phyloP scores from a whole-genome alignment of 2,888 invertebrate species.

The Dynastes grantii region DNA sequence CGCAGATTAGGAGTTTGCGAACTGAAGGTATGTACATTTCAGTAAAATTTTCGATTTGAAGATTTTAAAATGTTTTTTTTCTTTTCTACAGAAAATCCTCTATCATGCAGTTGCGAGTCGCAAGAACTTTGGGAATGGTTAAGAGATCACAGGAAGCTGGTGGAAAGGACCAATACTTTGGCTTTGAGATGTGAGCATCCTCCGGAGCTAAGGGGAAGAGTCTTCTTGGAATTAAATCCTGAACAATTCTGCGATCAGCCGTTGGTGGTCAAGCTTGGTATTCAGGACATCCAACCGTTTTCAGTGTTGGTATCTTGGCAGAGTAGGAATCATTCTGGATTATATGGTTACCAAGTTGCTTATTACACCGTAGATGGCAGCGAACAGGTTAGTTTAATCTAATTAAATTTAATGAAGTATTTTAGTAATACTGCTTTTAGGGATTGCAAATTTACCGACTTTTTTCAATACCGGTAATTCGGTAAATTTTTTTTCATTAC shows the following conservation, averaged over 20 bases:
- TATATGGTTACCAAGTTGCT: slow-evolving; percentile 89
- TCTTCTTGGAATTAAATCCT: slow-evolving; percentile 85
- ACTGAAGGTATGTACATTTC: slow-evolving; percentile 80
- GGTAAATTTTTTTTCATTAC: too few species aligned
- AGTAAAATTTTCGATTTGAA: too few species aligned
- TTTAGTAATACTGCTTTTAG: too few species aligned
- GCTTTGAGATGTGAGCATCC: slow-evolving; percentile 88
- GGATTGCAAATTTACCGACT: too few species aligned
- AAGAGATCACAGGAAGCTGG: slow-evolving; percentile 87
- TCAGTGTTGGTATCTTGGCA: slow-evolving; percentile 93
- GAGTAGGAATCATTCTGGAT: slow-evolving; percentile 87
- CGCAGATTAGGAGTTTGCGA: slow-evolving; percentile 83
- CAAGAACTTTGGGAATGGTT: slow-evolving; percentile 95
- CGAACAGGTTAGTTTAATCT: slow-evolving; percentile 70
- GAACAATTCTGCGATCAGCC: slow-evolving; percentile 90
- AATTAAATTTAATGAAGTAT: too few species aligned
- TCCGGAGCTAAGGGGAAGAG: slow-evolving; percentile 81
- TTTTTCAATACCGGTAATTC: too few species aligned
- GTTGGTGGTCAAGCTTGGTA: slow-evolving; percentile 86
- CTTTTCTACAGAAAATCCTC: slow-evolving; percentile 83
- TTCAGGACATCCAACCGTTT: slow-evolving; percentile 91
- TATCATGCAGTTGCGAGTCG: slow-evolving; percentile 91
- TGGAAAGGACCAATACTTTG: slow-evolving; percentile 73
- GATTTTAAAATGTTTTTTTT: slow-evolving; percentile 29
- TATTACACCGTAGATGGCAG: slow-evolving; percentile 81